These are phyloP conservation scores for Octodonta nipae DNA, from an alignment of 2,888 invertebrate genomes.

Conservation along the genomic window DNA sequence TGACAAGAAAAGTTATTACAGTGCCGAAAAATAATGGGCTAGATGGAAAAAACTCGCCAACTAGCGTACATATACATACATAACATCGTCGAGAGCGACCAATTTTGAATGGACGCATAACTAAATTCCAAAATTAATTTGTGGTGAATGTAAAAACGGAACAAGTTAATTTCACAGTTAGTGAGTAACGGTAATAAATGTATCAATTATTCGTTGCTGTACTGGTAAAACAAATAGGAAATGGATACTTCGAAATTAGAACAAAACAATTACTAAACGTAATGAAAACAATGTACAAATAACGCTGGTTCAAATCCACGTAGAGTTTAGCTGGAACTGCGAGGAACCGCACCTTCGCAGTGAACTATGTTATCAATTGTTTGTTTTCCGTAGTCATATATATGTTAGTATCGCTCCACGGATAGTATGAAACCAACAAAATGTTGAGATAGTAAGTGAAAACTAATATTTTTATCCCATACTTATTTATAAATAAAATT, in stretches of 20 bases:
- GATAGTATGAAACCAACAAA: too few relatives aligned
- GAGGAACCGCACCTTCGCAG: too few relatives aligned
- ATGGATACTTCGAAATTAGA: conserved; percentile 15
- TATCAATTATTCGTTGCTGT: conserved; percentile 24
- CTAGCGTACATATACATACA: not conserved
- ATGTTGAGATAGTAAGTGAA: too few relatives aligned
- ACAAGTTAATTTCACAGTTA: conserved; percentile 28
- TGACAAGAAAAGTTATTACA: not conserved
- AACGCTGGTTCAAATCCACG: not conserved
- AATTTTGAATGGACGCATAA: conserved; percentile 8
- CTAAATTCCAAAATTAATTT: conserved; percentile 24
- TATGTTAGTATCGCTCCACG: too few relatives aligned
- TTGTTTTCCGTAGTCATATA: too few relatives aligned
- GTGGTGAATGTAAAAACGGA: conserved; percentile 23
- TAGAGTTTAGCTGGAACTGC: too few relatives aligned
- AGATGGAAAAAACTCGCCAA: too few relatives aligned
- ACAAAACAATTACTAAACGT: conserved; percentile 11
- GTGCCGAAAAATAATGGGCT: not conserved
- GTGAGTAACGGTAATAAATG: conserved; percentile 26
- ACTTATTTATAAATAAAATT: too few relatives aligned
- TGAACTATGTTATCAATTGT: too few relatives aligned
- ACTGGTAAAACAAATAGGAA: conserved; percentile 17
- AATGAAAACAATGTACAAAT: conserved; percentile 8
- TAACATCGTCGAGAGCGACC: conserved; percentile 4
- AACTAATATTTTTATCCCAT: too few relatives aligned